Evolutionary conservation across 2,888 invertebrate genomes (phyloP).

Genomic region (Gymnosoma rotundatum): DNA sequence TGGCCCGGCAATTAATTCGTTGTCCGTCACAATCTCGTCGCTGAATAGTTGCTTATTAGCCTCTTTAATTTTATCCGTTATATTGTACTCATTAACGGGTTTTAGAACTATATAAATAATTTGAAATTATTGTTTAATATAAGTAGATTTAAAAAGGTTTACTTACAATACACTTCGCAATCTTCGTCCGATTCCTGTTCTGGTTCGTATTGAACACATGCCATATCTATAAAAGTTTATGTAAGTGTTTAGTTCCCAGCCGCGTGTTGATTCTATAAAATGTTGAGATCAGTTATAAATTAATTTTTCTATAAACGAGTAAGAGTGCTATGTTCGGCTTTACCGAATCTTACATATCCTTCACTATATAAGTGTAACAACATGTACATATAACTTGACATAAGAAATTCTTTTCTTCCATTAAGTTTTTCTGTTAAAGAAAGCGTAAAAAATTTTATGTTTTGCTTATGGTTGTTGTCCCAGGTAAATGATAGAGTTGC

Average conservation of each 20-base stretch:
- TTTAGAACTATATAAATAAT: conserved; percentile 76
- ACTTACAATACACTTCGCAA: conserved; percentile 82
- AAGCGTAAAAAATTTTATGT: too few species aligned
- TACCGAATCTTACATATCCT: too few species aligned
- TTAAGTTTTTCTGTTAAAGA: too few species aligned
- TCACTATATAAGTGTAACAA: too few species aligned
- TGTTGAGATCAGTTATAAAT: too few species aligned
- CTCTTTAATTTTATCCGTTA: conserved; percentile 83
- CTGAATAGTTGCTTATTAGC: conserved; percentile 83
- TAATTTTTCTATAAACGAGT: too few species aligned
- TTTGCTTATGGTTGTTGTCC: too few species aligned
- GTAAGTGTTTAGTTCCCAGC: conserved; percentile 14
- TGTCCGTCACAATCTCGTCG: conserved; percentile 55
- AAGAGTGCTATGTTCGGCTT: too few species aligned
- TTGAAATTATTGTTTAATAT: not conserved
- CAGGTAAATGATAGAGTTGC: too few species aligned
- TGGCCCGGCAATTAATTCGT: conserved; percentile 14
- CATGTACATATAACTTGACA: too few species aligned
- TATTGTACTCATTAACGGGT: conserved; percentile 83
- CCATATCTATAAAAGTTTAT: conserved; percentile 20
- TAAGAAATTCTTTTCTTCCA: too few species aligned
- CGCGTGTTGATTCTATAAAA: conserved; percentile 6
- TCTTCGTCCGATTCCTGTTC: conserved; percentile 82
- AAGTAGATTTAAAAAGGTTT: conserved; percentile 7
- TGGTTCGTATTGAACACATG: conserved; percentile 76